Evolutionary conservation across 2,113 vertebrate genomes (phyloP).

Genomic region (Coregonus clupeaformis): DNA sequence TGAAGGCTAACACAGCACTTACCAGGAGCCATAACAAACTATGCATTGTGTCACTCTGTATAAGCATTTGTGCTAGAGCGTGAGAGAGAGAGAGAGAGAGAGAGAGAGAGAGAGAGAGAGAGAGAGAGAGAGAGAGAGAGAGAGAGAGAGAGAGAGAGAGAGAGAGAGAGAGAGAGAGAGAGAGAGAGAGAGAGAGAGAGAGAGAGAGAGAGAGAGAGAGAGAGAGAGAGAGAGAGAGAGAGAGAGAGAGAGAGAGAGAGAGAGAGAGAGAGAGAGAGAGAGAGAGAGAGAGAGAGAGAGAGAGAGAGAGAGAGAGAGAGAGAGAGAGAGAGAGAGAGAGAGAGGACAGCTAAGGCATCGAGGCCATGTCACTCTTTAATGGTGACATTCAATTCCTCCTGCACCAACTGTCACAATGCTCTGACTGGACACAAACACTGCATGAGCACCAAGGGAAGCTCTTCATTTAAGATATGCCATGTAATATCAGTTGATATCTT

Average conservation of each 20-base stretch:
- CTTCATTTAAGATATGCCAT: no score
- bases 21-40: constrained; percentile 38
- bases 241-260: background rate
- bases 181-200: no score
- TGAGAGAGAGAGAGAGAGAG: background rate
- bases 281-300: background rate
- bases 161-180: no score
- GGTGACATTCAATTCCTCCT: background rate
- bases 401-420: background rate
- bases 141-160: background rate
- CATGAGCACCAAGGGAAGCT: no score
- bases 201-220: no score
- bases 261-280: background rate
- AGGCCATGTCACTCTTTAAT: constrained; percentile 2
- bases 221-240: no score
- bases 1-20: constrained; percentile 1
- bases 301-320: no score
- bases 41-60: constrained; percentile 19
- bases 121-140: no score
- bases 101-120: no score
- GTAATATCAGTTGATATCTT: background rate
- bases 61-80: background rate
- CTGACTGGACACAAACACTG: background rate
- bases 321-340: background rate
- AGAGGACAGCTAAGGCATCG: background rate